These are phyloP conservation scores for Rhabdornis inornatus DNA, from an alignment of 2,113 vertebrate species.

Conservation along the genomic window DNA sequence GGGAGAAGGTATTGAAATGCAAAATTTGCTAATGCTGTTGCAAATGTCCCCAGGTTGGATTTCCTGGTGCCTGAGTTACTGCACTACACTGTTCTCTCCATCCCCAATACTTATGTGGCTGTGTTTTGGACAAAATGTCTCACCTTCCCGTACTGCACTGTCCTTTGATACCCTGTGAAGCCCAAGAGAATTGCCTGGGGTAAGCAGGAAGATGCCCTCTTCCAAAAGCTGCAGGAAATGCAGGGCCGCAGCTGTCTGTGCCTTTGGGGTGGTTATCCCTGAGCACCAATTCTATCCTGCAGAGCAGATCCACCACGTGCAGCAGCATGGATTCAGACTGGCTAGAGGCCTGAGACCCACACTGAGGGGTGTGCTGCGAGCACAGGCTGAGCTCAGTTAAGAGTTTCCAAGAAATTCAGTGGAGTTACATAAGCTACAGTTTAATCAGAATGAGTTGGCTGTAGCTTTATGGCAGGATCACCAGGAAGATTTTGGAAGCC, in stretches of 20 bases:
- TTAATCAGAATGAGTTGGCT: neutral
- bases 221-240: neutral
- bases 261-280: neutral
- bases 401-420: neutral
- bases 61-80: neutral
- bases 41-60: neutral
- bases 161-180: neutral
- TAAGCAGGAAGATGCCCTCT: neutral
- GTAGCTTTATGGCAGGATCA: neutral
- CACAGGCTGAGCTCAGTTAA: neutral
- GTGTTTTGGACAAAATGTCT: neutral
- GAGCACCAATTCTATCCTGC: rapidly evolving
- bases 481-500: neutral
- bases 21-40: neutral
- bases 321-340: neutral
- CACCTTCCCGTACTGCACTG: neutral
- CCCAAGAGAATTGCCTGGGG: neutral
- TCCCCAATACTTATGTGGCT: neutral
- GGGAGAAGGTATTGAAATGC: neutral
- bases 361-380: neutral
- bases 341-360: neutral
- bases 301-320: rapidly evolving
- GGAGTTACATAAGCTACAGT: neutral
- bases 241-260: rapidly evolving
- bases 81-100: neutral